Conservation (phyloP, 2,113 vertebrate genomes). For the Seriola quinqueradiata region DNA sequence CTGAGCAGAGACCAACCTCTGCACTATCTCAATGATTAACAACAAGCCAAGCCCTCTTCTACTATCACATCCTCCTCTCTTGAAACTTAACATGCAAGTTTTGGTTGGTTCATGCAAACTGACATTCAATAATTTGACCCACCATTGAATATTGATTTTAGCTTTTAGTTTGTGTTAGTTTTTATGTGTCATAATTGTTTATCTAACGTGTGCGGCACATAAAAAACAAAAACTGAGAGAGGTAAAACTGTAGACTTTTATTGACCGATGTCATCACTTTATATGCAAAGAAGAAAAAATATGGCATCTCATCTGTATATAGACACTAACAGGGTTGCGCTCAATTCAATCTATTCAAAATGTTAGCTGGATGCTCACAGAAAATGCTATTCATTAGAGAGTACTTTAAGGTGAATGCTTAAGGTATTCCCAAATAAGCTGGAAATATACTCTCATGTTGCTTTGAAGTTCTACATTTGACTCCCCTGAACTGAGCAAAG, state of each 20-base stretch:
- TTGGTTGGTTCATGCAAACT: neutral
- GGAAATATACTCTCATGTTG: neutral
- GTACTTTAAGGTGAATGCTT: neutral
- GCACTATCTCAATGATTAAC: slow-evolving; percentile 82
- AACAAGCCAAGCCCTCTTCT: slow-evolving; percentile 52
- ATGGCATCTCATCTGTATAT: slow-evolving; percentile 13
- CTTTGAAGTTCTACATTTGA: neutral
- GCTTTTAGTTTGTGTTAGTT: neutral
- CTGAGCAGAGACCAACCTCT: slow-evolving; percentile 44
- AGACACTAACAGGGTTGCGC: neutral
- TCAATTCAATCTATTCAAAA: neutral
- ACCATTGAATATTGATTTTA: neutral
- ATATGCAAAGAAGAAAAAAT: slow-evolving; percentile 22
- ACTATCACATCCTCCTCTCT: slow-evolving; percentile 14
- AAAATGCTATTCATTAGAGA: neutral
- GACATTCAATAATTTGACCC: neutral
- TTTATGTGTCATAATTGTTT: neutral
- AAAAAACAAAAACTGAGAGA: neutral
- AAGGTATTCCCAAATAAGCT: neutral
- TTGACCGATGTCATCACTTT: neutral
- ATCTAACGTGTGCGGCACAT: neutral
- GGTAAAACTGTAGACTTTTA: slow-evolving; percentile 44
- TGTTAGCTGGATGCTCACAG: neutral
- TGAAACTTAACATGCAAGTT: neutral
- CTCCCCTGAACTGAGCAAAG: neutral